Percentiles rank a stretch among this genome's conserved stretches.
phyloP scores from a whole-genome alignment of 2,113 vertebrate species.

The Podilymbus podiceps region DNA sequence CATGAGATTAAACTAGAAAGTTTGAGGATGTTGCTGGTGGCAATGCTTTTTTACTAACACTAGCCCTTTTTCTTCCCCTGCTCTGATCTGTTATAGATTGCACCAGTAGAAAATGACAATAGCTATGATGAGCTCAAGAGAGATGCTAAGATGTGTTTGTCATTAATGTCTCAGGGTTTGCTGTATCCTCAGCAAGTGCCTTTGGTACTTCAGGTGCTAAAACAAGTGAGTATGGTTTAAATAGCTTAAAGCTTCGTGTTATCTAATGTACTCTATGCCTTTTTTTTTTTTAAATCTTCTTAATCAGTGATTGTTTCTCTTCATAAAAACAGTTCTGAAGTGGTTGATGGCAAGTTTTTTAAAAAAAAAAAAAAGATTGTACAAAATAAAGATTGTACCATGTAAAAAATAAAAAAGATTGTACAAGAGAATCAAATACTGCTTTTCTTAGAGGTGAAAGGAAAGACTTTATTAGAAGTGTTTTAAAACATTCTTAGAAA shows the following conservation, averaged over 20 bases:
- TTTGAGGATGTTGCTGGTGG: not conserved
- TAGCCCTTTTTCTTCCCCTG: too few species aligned
- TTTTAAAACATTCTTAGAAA: not conserved
- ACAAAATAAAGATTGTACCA: too few species aligned
- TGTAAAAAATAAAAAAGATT: too few species aligned
- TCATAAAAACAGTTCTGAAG: too few species aligned
- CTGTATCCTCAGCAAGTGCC: conserved; percentile 94
- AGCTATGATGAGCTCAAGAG: conserved; percentile 97
- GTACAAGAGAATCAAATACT: not conserved
- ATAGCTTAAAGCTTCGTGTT: not conserved
- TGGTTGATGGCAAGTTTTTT: too few species aligned
- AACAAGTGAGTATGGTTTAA: conserved; percentile 80
- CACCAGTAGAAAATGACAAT: conserved; percentile 95
- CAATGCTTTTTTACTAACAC: not conserved
- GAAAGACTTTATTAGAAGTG: not conserved
- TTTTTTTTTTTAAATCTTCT: too few species aligned
- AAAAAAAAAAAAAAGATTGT: too few species aligned
- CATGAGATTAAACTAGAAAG: not conserved
- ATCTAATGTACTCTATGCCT: not conserved
- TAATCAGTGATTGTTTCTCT: too few species aligned
- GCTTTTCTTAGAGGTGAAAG: not conserved
- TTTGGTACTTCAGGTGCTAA: conserved; percentile 88
- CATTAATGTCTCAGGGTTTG: conserved; percentile 96
- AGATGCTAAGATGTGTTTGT: conserved; percentile 95
- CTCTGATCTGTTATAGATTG: conserved; percentile 78